Conservation (phyloP, 2,113 vertebrate genomes). For the Progne subis region DNA sequence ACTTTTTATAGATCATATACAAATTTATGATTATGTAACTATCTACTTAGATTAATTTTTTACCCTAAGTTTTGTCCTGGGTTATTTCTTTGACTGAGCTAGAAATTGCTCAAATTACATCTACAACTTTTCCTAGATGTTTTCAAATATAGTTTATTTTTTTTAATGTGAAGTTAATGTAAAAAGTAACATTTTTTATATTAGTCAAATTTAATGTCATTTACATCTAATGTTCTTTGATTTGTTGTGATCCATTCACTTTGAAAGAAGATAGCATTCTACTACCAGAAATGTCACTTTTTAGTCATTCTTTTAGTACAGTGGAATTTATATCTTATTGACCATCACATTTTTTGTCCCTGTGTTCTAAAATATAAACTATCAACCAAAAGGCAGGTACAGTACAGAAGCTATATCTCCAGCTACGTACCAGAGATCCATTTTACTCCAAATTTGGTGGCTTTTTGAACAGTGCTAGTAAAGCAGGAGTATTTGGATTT, state of each 20-base stretch:
- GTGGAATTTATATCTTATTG: not conserved
- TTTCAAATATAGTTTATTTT: not conserved
- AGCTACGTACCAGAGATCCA: rapidly evolving
- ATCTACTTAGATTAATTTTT: not conserved
- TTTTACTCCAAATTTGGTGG: not conserved
- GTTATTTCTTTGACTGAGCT: not conserved
- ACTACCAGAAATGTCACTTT: not conserved
- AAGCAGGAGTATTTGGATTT: not conserved
- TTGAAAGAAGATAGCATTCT: not conserved
- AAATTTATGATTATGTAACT: not conserved
- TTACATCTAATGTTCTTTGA: not conserved
- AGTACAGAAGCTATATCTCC: not conserved
- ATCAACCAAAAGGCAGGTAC: not conserved
- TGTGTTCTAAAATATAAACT: not conserved
- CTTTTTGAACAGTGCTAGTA: not conserved
- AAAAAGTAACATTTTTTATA: not conserved
- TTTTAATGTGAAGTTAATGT: not conserved
- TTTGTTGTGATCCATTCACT: not conserved
- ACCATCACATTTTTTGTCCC: not conserved
- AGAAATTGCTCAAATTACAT: not conserved
- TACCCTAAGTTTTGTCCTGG: not conserved
- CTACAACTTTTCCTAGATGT: not conserved
- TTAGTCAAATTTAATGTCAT: not conserved
- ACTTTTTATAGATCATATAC: not conserved
- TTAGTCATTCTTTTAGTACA: not conserved